A percentile compares a stretch with the other conserved stretches of the same genome.
Conservation (phyloP, 2,113 vertebrate species). For the Sceloporus undulatus region DNA sequence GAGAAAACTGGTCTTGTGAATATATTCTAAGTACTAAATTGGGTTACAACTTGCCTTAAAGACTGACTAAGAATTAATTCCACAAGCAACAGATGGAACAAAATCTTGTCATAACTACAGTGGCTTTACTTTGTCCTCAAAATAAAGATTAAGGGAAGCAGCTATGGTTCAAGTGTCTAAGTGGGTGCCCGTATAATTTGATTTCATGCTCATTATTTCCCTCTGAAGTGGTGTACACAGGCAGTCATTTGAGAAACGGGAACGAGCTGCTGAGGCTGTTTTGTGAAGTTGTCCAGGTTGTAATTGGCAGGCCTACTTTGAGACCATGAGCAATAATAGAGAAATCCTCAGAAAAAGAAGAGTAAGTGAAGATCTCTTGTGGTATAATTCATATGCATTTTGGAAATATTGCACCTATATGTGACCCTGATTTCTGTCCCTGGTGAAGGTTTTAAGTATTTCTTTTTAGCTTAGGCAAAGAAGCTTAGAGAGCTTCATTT, state of each 20-base stretch:
- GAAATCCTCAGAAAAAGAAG: neutral
- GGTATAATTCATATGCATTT: neutral
- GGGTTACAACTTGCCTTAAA: neutral
- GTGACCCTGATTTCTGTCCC: neutral
- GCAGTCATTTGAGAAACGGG: conserved; percentile 91
- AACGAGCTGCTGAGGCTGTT: conserved; percentile 78
- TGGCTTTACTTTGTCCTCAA: conserved; percentile 75
- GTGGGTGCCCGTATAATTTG: conserved; percentile 88
- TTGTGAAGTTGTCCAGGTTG: conserved; percentile 76
- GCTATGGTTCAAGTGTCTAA: conserved; percentile 83
- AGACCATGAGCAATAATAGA: conserved; percentile 10
- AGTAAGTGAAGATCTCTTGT: conserved; percentile 1
- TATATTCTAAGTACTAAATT: neutral
- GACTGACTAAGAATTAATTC: conserved; percentile 34
- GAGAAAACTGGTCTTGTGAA: conserved; percentile 1
- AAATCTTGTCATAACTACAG: conserved; percentile 67
- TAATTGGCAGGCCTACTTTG: conserved; percentile 35
- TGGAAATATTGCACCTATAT: neutral
- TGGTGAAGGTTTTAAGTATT: neutral
- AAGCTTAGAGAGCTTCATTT: neutral
- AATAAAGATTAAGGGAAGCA: conserved; percentile 87
- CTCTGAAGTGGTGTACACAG: conserved; percentile 96
- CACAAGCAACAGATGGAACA: conserved; percentile 67
- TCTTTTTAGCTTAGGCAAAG: neutral
- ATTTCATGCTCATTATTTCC: conserved; percentile 91